Percentiles rank a stretch among this genome's conserved stretches.
phyloP scores from a whole-genome alignment of 1,140 invertebrate genomes.

The Macrotrachela quadricornifera region DNA sequence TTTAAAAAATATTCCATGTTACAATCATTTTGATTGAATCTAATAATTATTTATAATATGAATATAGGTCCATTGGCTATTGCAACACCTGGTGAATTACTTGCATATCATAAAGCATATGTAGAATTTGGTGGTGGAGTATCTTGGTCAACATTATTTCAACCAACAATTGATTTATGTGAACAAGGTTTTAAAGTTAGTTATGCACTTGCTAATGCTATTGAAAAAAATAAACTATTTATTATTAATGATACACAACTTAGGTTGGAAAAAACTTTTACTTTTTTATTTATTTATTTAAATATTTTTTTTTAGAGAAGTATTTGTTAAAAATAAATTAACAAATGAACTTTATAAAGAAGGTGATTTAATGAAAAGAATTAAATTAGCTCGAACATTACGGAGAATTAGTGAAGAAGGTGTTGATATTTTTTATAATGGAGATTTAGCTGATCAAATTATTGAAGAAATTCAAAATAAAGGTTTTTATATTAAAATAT shows the following conservation, averaged over 20 bases:
- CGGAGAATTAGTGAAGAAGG: constrained; percentile 41
- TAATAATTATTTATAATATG: too few relatives aligned
- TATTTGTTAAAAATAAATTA: not conserved
- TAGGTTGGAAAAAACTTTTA: not conserved
- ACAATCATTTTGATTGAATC: too few relatives aligned
- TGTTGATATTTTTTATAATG: constrained; percentile 45
- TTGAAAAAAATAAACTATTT: not conserved
- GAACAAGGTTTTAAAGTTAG: constrained; percentile 18
- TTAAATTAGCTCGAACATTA: constrained; percentile 49
- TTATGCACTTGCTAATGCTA: not conserved
- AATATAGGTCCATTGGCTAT: constrained; percentile 46
- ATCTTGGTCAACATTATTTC: constrained; percentile 54
- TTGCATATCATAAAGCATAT: constrained; percentile 62
- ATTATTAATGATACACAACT: not conserved
- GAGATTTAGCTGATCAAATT: constrained; percentile 40
- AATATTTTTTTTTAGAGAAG: too few relatives aligned
- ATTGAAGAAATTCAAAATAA: constrained; percentile 42
- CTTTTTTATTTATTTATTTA: not conserved
- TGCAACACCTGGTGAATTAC: constrained; percentile 67
- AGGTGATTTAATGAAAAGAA: constrained; percentile 47
- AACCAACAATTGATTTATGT: constrained; percentile 38
- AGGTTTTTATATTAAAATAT: not conserved
- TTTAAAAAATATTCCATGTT: too few relatives aligned
- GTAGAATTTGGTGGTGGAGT: constrained; percentile 41
- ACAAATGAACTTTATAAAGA: constrained; percentile 27